phyloP scores from a whole-genome alignment of 1,140 invertebrate genomes.

The Calliopsis andreniformis region DNA sequence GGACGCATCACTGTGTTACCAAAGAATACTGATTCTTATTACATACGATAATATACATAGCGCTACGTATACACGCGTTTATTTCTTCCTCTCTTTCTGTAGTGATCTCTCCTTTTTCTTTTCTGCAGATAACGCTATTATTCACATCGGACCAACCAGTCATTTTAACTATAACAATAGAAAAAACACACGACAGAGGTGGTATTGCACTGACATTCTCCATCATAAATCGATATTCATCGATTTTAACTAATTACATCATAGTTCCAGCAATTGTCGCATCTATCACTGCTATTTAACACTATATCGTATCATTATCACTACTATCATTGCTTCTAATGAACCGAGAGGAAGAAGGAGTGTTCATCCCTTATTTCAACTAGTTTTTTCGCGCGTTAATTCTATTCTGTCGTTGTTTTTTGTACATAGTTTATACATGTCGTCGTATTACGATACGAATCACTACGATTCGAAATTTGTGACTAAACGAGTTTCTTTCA shows the following conservation, averaged over 20 bases:
- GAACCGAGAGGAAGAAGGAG: neutral
- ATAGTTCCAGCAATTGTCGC: constrained; percentile 14
- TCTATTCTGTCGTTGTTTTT: constrained; percentile 74
- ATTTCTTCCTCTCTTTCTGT: constrained; percentile 40
- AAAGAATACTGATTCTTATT: constrained; percentile 77
- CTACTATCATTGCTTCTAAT: neutral
- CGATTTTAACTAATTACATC: constrained; percentile 16
- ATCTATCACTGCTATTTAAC: constrained; percentile 30
- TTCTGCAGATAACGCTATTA: constrained; percentile 7
- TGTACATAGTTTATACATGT: constrained; percentile 75
- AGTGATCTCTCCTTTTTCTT: constrained; percentile 12
- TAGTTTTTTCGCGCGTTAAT: constrained; percentile 53
- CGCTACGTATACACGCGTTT: constrained; percentile 55
- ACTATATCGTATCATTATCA: constrained; percentile 5
- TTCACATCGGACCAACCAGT: constrained; percentile 14
- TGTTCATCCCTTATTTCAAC: constrained; percentile 1
- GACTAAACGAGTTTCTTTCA: constrained; percentile 53
- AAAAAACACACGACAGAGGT: neutral
- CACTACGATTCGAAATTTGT: constrained; percentile 29
- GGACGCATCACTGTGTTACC: constrained; percentile 78
- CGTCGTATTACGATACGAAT: constrained; percentile 15
- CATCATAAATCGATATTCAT: constrained; percentile 3
- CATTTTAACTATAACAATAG: constrained; percentile 11
- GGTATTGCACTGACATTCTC: constrained; percentile 10
- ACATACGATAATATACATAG: constrained; percentile 67